Base-by-base conservation (phyloP, 2,888 invertebrate species). In the Melanophora roralis region DNA sequence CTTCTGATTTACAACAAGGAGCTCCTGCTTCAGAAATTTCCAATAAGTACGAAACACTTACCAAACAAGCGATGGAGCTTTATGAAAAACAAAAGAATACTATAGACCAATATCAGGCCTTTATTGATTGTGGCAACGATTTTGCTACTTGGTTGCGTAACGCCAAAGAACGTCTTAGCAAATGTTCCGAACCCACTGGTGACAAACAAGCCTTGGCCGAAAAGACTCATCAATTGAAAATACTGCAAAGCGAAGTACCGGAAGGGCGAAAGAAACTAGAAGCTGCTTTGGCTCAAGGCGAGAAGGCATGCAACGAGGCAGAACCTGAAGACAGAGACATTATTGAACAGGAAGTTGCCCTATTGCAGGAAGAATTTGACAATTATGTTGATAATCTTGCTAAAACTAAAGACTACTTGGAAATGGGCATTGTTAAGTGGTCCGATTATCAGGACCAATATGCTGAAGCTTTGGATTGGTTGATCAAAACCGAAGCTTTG, bases 381-480 rank as follows among this genome's bases (percentile, higher is more conserved):
- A 94, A 93, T 80, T 95, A 94, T 86, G 92, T 94, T 49, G 96
- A 96, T 84, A 93, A 94, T 77, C 90, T 97, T 5, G 94, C 93
- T 84, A 94, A 93, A 84, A 95, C 95, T 1, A 97, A 96, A 90
- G 93, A 93, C 82, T 91, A 95, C 45, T 91, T 97, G 59, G 97
- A 97, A 90, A 93, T 94, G 81, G 97, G 96, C 85, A 95, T 97
- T 86, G 96, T 96, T 0, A 96, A 96, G 88, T 97, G 97, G 97
- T 96, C 96, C 0, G 97, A 97, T 89, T 97, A 97, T 87, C 97
- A 97, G 90, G 96, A 97, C 89, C 96, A 96, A 86, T 96, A 96
- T 89, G 94, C 94, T 86, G 96, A 97, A 90, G 96, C 97, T 81
- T 91, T 95, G 84, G 95, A 96, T 86, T 97, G 97, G 97, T 91